phyloP scores from a whole-genome alignment of 2,888 invertebrate genomes.

The Perizoma flavofasciatum region DNA sequence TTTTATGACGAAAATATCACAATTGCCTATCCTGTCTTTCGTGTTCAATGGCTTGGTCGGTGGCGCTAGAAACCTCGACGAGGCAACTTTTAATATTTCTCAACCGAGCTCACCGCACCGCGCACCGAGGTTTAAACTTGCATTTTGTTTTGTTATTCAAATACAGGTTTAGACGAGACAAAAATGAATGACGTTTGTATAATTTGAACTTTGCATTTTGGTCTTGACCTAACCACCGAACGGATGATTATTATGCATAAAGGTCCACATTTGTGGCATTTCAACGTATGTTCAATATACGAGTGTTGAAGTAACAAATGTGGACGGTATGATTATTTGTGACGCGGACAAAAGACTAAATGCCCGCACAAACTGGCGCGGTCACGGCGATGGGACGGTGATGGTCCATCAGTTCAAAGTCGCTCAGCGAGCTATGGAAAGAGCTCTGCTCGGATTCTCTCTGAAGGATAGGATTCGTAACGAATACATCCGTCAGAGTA shows the following conservation, averaged over 20 bases:
- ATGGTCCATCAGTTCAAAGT: too few relatives aligned
- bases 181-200: conserved; percentile 19
- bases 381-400: too few relatives aligned
- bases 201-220: conserved; percentile 14
- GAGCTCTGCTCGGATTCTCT: too few relatives aligned
- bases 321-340: too few relatives aligned
- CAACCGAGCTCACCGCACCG: not conserved
- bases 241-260: not conserved
- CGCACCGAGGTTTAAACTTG: conserved; percentile 2
- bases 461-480: too few relatives aligned
- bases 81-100: conserved; percentile 19
- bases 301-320: too few relatives aligned
- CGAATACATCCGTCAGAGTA: too few relatives aligned
- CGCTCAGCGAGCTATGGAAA: too few relatives aligned
- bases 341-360: too few relatives aligned
- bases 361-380: too few relatives aligned
- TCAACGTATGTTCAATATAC: too few relatives aligned
- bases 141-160: conserved; percentile 26
- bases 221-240: not conserved
- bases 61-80: conserved; percentile 1
- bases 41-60: not conserved
- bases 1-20: not conserved
- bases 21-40: not conserved
- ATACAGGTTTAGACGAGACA: conserved; percentile 12
- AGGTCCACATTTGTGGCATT: too few relatives aligned